A percentile compares a stretch with the other conserved stretches of the same genome.
Conservation (phyloP, 2,888 invertebrate species). For the Apodemia mormo region DNA sequence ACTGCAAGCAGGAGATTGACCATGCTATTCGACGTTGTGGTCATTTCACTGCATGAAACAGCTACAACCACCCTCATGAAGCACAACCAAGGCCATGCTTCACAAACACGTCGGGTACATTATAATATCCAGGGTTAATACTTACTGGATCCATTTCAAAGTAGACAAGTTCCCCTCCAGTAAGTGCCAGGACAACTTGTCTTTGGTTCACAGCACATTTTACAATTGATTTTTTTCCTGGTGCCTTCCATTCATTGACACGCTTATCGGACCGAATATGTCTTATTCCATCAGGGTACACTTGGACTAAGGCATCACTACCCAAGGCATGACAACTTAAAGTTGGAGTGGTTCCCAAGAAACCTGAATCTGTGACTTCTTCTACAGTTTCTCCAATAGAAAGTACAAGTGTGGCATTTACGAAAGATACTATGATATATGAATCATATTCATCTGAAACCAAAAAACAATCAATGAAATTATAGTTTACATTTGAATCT, state of each 20-base stretch:
- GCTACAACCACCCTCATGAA: conserved; percentile 70
- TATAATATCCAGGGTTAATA: conserved; percentile 27
- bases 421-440: conserved; percentile 99
- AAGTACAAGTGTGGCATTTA: conserved; percentile 97
- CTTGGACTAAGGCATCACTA: conserved; percentile 98
- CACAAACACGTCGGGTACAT: conserved; percentile 60
- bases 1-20: conserved; percentile 74
- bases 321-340: conserved; percentile 98
- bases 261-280: conserved; percentile 99
- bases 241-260: conserved; percentile 99
- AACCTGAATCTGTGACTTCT: conserved; percentile 99
- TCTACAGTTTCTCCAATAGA: conserved; percentile 99
- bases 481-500: conserved; percentile 27
- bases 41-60: conserved; percentile 71
- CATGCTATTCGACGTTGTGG: conserved; percentile 85
- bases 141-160: conserved; percentile 99
- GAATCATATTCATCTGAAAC: conserved; percentile 98
- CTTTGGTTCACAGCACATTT: conserved; percentile 99
- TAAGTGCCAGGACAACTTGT: conserved; percentile 98
- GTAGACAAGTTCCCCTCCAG: conserved; percentile 98
- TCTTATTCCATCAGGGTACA: conserved; percentile 99
- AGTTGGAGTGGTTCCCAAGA: conserved; percentile 98
- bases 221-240: conserved; percentile 97
- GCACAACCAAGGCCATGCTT: conserved; percentile 51
- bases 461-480: conserved; percentile 72